Conservation (phyloP, 2,888 invertebrate genomes). For the Melanargia galathea region DNA sequence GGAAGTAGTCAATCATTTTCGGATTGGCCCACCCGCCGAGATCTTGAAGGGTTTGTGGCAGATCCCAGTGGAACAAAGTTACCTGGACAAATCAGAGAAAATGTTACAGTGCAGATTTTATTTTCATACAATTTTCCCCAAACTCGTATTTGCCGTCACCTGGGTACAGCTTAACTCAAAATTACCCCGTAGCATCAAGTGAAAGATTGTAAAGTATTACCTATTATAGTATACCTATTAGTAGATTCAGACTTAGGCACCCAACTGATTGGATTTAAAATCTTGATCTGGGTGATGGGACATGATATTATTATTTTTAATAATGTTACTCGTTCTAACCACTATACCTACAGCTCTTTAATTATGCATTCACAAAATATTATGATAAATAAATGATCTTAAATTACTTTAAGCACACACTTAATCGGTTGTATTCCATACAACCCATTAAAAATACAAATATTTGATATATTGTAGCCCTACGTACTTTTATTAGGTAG, state of each 20-base stretch:
- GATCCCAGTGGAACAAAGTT: conserved; percentile 86
- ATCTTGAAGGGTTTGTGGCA: conserved; percentile 83
- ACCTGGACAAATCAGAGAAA: conserved; percentile 61
- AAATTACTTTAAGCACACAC: background rate
- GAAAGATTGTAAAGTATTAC: too few relatives aligned
- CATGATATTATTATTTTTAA: too few relatives aligned
- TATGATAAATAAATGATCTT: background rate
- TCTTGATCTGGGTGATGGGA: too few relatives aligned
- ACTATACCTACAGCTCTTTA: background rate
- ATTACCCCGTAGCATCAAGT: too few relatives aligned
- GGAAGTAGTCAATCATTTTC: conserved; percentile 78
- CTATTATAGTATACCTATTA: too few relatives aligned
- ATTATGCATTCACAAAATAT: background rate
- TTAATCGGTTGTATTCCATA: background rate
- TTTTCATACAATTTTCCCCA: too few relatives aligned
- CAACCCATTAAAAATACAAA: background rate
- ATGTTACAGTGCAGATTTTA: background rate
- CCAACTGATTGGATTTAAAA: too few relatives aligned
- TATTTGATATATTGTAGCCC: background rate
- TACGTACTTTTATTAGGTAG: background rate
- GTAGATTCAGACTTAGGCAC: too few relatives aligned
- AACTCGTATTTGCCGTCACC: too few relatives aligned
- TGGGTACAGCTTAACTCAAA: too few relatives aligned
- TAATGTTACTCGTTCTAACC: too few relatives aligned
- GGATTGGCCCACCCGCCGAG: conserved; percentile 81